Evolutionary conservation across 2,888 invertebrate genomes (phyloP).

Genomic region (Thereva nobilitata): DNA sequence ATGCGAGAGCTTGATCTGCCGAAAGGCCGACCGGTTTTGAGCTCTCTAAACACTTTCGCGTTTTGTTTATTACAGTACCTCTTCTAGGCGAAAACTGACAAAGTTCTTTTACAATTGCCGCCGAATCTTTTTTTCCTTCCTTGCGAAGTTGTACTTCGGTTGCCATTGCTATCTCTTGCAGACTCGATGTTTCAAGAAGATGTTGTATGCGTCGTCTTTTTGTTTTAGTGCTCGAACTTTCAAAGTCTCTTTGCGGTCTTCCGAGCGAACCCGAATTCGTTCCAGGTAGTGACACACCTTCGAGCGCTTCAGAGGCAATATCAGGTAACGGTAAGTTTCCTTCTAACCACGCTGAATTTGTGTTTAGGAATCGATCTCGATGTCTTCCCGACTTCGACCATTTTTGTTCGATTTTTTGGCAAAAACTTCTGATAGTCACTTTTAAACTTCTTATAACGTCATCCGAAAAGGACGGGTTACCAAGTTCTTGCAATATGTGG

Average conservation of each 20-base stretch:
- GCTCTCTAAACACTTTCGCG: background rate
- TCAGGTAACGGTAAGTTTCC: no score
- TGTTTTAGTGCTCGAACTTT: background rate
- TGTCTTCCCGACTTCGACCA: conserved; percentile 2
- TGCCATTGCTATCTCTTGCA: background rate
- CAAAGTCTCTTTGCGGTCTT: background rate
- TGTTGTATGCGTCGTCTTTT: background rate
- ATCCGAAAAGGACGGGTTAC: background rate
- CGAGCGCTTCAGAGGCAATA: no score
- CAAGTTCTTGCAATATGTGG: no score
- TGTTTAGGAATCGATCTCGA: conserved; percentile 4
- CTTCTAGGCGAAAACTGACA: background rate
- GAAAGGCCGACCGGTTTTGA: background rate
- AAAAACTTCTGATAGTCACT: conserved; percentile 1
- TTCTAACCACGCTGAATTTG: background rate
- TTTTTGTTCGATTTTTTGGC: conserved; percentile 4
- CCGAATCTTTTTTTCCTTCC: conserved; percentile 6
- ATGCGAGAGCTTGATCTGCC: conserved; percentile 6
- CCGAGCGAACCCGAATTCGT: no score
- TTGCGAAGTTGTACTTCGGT: background rate
- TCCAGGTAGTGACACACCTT: no score
- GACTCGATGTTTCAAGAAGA: background rate
- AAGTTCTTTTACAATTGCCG: conserved; percentile 1
- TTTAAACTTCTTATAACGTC: background rate
- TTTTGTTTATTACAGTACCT: conserved; percentile 3